Percentiles rank a stretch among this genome's conserved stretches.
Evolutionary conservation across 2,888 invertebrate species (phyloP).

Genomic region (Eupeodes luniger): DNA sequence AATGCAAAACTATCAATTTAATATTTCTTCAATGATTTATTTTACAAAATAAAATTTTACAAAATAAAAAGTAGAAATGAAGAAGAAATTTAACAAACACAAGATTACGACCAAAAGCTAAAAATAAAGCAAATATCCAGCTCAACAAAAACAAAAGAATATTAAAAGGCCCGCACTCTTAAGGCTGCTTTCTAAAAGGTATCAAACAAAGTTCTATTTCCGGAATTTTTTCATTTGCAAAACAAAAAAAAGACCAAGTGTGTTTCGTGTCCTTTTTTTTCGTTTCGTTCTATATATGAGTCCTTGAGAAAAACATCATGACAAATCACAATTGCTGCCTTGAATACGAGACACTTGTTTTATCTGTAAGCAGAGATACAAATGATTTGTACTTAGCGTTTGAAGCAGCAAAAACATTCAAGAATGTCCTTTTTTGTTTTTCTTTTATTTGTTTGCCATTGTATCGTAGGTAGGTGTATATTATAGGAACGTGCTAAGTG

Average conservation of each 20-base stretch:
- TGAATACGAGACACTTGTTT: constrained; percentile 31
- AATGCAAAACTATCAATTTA: no score
- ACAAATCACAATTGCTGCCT: constrained; percentile 29
- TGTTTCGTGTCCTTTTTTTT: neutral
- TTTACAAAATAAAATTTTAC: neutral
- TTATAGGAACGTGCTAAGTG: constrained; percentile 38
- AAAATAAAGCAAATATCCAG: neutral
- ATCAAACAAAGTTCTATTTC: constrained; percentile 19
- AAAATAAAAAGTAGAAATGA: neutral
- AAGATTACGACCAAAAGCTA: neutral
- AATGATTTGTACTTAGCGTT: constrained; percentile 34
- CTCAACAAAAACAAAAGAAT: constrained; percentile 9
- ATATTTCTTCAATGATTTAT: no score
- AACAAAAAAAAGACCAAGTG: neutral
- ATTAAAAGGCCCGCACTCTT: neutral
- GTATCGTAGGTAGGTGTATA: neutral
- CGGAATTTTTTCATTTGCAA: neutral
- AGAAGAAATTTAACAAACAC: neutral
- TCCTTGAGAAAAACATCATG: constrained; percentile 29
- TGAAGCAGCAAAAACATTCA: neutral
- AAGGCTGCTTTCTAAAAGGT: neutral
- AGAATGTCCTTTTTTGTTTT: neutral
- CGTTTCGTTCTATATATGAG: neutral
- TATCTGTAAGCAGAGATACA: constrained; percentile 35
- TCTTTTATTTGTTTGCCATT: neutral